Percentiles rank a stretch among this genome's conserved stretches.
These are phyloP conservation scores for Chrysolina haemoptera DNA, from an alignment of 2,888 invertebrate species.

Conservation along the genomic window DNA sequence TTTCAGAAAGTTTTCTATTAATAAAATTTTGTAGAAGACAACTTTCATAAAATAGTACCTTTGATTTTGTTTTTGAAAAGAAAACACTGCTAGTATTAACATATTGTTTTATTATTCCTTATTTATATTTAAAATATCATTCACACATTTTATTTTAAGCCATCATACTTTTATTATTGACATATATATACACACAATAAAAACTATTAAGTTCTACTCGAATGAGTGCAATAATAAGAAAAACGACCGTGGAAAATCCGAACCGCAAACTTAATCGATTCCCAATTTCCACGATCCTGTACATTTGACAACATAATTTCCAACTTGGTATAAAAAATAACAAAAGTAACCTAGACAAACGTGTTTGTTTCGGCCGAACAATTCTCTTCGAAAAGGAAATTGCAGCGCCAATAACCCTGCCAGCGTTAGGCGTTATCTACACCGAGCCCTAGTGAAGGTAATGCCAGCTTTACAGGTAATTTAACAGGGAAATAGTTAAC, in stretches of 20 bases:
- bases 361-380: not conserved
- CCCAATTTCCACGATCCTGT: conserved; percentile 49
- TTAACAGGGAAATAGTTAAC: not conserved
- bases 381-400: not conserved
- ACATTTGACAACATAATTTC: conserved; percentile 47
- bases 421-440: conserved; percentile 53
- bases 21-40: no score
- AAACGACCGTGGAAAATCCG: conserved; percentile 40
- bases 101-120: conserved; percentile 55
- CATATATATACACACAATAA: conserved; percentile 62
- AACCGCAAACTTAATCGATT: conserved; percentile 40
- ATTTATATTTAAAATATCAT: conserved; percentile 66
- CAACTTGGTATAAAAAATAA: conserved; percentile 33
- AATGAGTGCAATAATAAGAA: conserved; percentile 54
- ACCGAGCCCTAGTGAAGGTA: conserved; percentile 58
- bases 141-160: conserved; percentile 62
- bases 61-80: conserved; percentile 11
- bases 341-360: conserved; percentile 24
- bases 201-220: conserved; percentile 59
- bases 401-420: not conserved
- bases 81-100: conserved; percentile 49
- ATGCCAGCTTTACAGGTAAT: conserved; percentile 51
- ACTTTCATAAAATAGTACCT: no score
- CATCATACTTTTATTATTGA: conserved; percentile 60
- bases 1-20: no score